Conservation (phyloP, 2,113 vertebrate genomes). For the Chaenogobius annularis region DNA sequence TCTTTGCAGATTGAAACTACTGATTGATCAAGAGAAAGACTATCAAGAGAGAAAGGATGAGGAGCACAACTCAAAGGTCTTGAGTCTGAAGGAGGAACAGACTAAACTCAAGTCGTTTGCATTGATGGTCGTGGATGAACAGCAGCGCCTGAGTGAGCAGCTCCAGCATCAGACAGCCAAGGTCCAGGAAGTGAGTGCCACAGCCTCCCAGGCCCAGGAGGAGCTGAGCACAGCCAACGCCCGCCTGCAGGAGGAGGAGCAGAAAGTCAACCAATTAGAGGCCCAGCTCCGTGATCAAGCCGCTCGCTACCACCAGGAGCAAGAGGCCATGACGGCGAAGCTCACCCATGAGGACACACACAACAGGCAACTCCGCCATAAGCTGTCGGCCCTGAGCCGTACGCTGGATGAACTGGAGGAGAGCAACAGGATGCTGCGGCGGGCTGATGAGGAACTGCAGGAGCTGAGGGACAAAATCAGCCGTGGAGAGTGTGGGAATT, state of each 20-base stretch:
- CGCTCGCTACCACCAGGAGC: constrained; percentile 80
- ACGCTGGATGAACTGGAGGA: constrained; percentile 94
- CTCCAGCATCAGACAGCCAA: constrained; percentile 84
- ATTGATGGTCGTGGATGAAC: constrained; percentile 95
- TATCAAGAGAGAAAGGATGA: constrained; percentile 86
- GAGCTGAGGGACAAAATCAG: constrained; percentile 91
- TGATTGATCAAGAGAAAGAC: constrained; percentile 87
- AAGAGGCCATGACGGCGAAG: constrained; percentile 91
- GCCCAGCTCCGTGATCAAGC: constrained; percentile 81
- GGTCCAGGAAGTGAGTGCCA: constrained; percentile 83
- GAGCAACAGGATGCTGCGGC: constrained; percentile 89
- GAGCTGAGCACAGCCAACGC: constrained; percentile 82
- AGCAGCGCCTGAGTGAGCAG: constrained; percentile 88
- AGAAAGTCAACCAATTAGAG: constrained; percentile 84
- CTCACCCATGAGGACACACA: constrained; percentile 91
- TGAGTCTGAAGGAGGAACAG: constrained; percentile 87
- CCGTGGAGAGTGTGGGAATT: constrained; percentile 87
- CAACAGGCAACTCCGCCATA: constrained; percentile 89
- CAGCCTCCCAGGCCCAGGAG: constrained; percentile 79
- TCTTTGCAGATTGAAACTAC: constrained; percentile 86
- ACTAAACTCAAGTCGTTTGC: constrained; percentile 95
- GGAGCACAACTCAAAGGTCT: constrained; percentile 84
- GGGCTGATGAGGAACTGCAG: constrained; percentile 93
- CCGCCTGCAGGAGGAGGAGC: constrained; percentile 83
- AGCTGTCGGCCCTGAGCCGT: constrained; percentile 86